Percentiles rank a stretch among this genome's conserved stretches.
Conservation (phyloP, 2,888 invertebrate genomes). For the Cryptocheilus praepositus region DNA sequence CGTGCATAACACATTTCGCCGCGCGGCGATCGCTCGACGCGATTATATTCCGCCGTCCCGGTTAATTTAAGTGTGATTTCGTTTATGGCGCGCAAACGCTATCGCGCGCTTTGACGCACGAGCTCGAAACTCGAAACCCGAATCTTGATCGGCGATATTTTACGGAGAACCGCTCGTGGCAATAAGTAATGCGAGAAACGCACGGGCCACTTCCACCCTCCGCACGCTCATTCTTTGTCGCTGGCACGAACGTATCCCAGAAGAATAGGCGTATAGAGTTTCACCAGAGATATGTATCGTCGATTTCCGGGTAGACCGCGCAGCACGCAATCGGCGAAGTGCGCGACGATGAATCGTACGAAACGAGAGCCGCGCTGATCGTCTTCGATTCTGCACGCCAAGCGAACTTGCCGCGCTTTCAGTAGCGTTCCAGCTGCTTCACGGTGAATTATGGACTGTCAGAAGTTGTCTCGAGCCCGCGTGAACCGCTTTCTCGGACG, state of each 20-base stretch:
- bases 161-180: not conserved
- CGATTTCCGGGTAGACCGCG: constrained; percentile 36
- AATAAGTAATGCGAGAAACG: constrained; percentile 14
- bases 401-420: not conserved
- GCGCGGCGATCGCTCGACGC: constrained; percentile 30
- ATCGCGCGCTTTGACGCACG: constrained; percentile 11
- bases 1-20: constrained; percentile 40
- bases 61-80: constrained; percentile 40
- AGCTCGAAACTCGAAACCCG: constrained; percentile 9
- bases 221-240: too few relatives aligned
- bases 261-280: constrained; percentile 26
- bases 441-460: constrained; percentile 31
- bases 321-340: constrained; percentile 11
- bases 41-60: constrained; percentile 32
- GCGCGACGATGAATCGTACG: not conserved
- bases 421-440: constrained; percentile 19
- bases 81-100: constrained; percentile 22
- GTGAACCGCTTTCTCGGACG: constrained; percentile 37
- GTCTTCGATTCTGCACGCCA: too few relatives aligned
- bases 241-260: constrained; percentile 8
- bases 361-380: too few relatives aligned
- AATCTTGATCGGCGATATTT: constrained; percentile 38
- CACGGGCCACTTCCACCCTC: constrained; percentile 8
- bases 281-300: constrained; percentile 10
- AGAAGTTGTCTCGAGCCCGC: constrained; percentile 18